These are phyloP conservation scores for Campopleginae sp. DNA, from an alignment of 2,888 invertebrate genomes.

Conservation along the genomic window DNA sequence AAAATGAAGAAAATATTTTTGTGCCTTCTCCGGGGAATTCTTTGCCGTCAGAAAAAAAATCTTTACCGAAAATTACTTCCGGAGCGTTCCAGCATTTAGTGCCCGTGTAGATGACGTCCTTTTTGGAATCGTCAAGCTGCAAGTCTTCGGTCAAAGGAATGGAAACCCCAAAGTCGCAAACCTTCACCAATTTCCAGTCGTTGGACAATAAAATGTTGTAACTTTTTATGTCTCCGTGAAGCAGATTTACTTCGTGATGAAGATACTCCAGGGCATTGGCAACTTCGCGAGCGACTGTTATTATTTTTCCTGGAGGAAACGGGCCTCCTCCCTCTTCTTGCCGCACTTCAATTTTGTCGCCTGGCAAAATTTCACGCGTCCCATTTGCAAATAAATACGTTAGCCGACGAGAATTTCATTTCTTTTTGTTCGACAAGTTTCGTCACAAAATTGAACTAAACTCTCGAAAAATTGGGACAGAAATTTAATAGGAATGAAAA, in stretches of 20 bases:
- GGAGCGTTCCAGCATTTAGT: slow-evolving; percentile 93
- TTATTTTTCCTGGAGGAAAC: slow-evolving; percentile 87
- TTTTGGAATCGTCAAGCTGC: slow-evolving; percentile 85
- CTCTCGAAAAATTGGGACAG: no score
- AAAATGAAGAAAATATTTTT: not conserved
- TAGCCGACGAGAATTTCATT: no score
- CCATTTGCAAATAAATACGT: not conserved
- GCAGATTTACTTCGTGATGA: slow-evolving; percentile 88
- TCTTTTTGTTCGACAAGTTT: not conserved
- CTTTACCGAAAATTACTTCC: slow-evolving; percentile 87
- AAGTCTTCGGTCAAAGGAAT: slow-evolving; percentile 88
- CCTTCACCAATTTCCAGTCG: slow-evolving; percentile 90
- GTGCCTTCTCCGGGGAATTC: not conserved
- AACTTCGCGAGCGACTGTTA: slow-evolving; percentile 89
- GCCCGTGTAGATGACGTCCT: slow-evolving; percentile 88
- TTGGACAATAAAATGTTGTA: slow-evolving; percentile 92
- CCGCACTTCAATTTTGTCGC: slow-evolving; percentile 90
- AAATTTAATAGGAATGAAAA: no score
- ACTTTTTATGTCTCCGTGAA: slow-evolving; percentile 95
- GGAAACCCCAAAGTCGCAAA: slow-evolving; percentile 95
- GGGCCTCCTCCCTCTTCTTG: slow-evolving; percentile 85
- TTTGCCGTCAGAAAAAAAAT: not conserved
- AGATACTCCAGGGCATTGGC: slow-evolving; percentile 91
- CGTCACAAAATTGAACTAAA: not conserved
- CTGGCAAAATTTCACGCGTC: slow-evolving; percentile 66